Conservation (phyloP, 2,797 vertebrate species). For the Spheniscus humboldti region DNA sequence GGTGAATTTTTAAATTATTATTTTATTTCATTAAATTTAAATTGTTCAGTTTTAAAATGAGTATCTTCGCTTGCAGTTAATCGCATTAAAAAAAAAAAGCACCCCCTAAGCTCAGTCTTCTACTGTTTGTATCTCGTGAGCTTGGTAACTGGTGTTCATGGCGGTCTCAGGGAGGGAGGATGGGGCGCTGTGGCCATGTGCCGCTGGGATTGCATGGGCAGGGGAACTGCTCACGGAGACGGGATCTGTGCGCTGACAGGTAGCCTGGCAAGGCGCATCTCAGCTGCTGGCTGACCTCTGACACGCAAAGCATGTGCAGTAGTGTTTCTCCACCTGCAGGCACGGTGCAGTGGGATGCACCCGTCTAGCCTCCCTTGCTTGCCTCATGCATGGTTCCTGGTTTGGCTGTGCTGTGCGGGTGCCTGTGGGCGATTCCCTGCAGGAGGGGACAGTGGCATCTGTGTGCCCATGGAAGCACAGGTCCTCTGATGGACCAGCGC, state of each 20-base stretch:
- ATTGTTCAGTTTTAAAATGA: neutral
- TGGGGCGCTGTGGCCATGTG: fast-evolving
- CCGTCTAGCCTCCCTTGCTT: neutral
- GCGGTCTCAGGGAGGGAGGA: fast-evolving
- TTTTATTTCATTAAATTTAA: neutral
- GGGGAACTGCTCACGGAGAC: fast-evolving
- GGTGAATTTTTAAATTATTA: neutral
- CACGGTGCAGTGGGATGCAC: neutral
- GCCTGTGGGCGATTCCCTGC: neutral
- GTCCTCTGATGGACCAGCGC: neutral
- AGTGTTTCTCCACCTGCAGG: neutral
- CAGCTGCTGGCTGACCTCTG: neutral
- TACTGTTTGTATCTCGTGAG: fast-evolving
- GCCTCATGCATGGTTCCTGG: fast-evolving
- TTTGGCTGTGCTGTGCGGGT: neutral
- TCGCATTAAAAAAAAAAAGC: neutral
- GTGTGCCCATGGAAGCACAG: neutral
- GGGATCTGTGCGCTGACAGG: neutral
- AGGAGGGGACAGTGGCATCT: neutral
- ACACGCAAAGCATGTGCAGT: fast-evolving
- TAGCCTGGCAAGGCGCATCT: neutral
- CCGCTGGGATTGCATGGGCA: neutral
- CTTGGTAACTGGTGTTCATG: neutral
- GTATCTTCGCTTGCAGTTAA: neutral
- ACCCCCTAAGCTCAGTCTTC: fast-evolving